Percentiles rank a stretch among this genome's conserved stretches.
Evolutionary conservation across 2,888 invertebrate genomes (phyloP).

Genomic region (Conops quadrifasciatus): DNA sequence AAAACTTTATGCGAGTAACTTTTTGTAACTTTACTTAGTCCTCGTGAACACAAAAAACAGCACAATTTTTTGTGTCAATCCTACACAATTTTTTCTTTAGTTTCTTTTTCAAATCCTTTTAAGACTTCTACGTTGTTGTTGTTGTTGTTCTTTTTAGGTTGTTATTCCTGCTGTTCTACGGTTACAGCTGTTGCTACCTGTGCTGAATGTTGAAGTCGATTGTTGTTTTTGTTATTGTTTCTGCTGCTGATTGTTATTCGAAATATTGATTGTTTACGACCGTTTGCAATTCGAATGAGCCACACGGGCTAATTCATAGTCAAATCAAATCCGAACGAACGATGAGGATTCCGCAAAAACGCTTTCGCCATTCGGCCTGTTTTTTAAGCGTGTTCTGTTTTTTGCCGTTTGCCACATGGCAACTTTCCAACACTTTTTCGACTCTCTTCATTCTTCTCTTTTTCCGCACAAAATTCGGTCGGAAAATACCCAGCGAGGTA

Average conservation of each 20-base stretch:
- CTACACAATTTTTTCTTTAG: too few relatives aligned
- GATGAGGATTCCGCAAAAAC: too few relatives aligned
- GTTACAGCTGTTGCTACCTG: not conserved
- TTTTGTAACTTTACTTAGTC: not conserved
- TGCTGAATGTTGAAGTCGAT: not conserved
- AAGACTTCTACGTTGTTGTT: slow-evolving; percentile 4
- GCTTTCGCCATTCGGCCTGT: too few relatives aligned
- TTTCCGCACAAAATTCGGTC: too few relatives aligned
- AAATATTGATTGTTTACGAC: not conserved
- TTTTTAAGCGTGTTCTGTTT: too few relatives aligned
- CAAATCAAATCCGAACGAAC: not conserved
- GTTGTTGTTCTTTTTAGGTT: slow-evolving; percentile 8
- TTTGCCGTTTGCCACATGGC: too few relatives aligned
- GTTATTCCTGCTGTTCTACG: not conserved
- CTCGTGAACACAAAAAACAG: too few relatives aligned
- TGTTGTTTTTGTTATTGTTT: not conserved
- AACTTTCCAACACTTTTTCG: too few relatives aligned
- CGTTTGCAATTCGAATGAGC: slow-evolving; percentile 11
- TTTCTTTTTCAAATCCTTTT: not conserved
- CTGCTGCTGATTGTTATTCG: not conserved
- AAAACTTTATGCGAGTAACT: not conserved
- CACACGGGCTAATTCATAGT: not conserved
- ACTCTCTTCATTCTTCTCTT: too few relatives aligned
- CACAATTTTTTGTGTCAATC: too few relatives aligned
- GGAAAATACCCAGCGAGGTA: too few relatives aligned